Evolutionary conservation across 2,888 invertebrate species (phyloP), one percentile per base, ranked within the genome.

Genomic region (Apamea sordens): DNA sequence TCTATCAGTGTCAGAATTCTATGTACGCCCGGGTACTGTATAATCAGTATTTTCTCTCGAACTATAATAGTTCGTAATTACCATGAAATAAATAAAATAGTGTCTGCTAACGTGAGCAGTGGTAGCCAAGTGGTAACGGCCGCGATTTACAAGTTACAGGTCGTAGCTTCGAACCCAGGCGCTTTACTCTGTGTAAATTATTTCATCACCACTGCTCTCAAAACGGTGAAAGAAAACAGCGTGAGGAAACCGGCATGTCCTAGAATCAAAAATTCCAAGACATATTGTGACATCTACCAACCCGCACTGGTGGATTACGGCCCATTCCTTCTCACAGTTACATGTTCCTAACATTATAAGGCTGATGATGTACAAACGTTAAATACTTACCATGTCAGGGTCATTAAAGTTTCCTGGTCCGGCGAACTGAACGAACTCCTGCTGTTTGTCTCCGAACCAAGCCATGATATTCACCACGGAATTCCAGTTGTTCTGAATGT

Each of bases 341-440:
- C n/a, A n/a, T n/a, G n/a, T n/a, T n/a, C n/a, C n/a, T n/a, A n/a
- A 41, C 41, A 41, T 41, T 41, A 41, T 7, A 41, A 41, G 41
- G 41, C 0, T 7, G 7, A 41, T 41, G 6, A 41, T 41, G 41
- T 7, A 41, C 41, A 6, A 28, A 63, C 32, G 32, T 32, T 3
- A 1, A 63, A 63, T 63, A 8, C 18, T 8, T 56, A 98, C 98
- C 98, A 98, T 98, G 90, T 98, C 98, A 13, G 98, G 98, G 90
- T 98, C 98, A 98, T 97, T 97, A 98, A 85, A 97, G 88, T 98
- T 98, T 98, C 98, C 98, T 0, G 98, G 98, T 1, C 98, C 98
- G 7, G 98, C 97, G 92, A 97, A 95, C 7, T 95, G 91, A 1
- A 96, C 96, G 76, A 98, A 93, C 64, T 97, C 93, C 64, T 97